Percentiles rank a stretch among this genome's conserved stretches.
These are phyloP conservation scores for Teinopalpus imperialis DNA, from an alignment of 2,888 invertebrate species.

Conservation along the genomic window DNA sequence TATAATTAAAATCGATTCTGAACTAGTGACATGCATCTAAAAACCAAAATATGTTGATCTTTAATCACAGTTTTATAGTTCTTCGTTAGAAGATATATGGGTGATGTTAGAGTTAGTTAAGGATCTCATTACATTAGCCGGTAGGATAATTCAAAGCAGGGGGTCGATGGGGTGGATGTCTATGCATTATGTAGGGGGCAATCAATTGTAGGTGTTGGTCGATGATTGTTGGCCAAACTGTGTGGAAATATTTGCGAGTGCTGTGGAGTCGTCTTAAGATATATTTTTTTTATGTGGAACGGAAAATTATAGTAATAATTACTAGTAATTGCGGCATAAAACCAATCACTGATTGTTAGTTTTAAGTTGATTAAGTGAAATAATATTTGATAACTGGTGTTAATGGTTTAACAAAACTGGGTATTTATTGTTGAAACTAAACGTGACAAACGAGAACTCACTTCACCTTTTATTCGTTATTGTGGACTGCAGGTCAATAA, in stretches of 20 bases:
- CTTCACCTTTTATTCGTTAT: too few species aligned
- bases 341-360: too few species aligned
- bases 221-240: conserved; percentile 57
- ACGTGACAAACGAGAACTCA: too few species aligned
- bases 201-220: conserved; percentile 71
- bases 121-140: conserved; percentile 43
- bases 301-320: too few species aligned
- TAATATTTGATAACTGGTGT: too few species aligned
- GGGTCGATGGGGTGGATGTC: conserved; percentile 38
- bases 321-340: too few species aligned
- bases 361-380: too few species aligned
- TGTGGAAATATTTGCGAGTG: conserved; percentile 38
- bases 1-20: conserved; percentile 60
- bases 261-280: conserved; percentile 24
- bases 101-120: conserved; percentile 25
- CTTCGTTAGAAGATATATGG: conserved; percentile 3
- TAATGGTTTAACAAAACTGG: too few species aligned
- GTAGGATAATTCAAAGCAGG: conserved; percentile 53
- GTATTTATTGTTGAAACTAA: too few species aligned
- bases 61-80: conserved; percentile 4
- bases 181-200: conserved; percentile 77
- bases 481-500: too few species aligned
- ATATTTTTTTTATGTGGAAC: too few species aligned
- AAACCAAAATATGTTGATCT: conserved; percentile 40
- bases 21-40: conserved; percentile 55